Conservation (phyloP, 2,797 vertebrate genomes). For the Centropyge bicolor region DNA sequence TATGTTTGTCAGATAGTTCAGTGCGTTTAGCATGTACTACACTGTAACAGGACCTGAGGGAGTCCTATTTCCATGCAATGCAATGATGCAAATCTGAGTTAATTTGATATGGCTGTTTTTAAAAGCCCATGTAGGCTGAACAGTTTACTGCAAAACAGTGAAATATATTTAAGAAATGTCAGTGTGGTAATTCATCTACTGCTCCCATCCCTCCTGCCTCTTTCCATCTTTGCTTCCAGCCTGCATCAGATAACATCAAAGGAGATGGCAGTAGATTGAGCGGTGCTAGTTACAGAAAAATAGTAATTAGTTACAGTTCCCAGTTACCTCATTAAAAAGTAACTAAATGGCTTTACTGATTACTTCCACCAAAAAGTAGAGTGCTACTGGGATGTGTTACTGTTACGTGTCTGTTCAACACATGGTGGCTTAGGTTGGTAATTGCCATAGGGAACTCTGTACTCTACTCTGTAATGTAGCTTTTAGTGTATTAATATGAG, state of each 20-base stretch:
- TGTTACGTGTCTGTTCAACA: too few relatives aligned
- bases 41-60: constrained; percentile 4
- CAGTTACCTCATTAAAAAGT: too few relatives aligned
- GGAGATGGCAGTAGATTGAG: neutral
- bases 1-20: neutral
- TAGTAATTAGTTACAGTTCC: too few relatives aligned
- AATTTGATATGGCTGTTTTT: constrained; percentile 1
- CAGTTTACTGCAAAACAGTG: neutral
- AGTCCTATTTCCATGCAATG: constrained; percentile 1
- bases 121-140: neutral
- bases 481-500: neutral
- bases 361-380: too few relatives aligned
- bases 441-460: too few relatives aligned
- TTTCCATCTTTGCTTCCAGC: neutral
- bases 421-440: too few relatives aligned
- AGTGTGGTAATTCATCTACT: constrained; percentile 2
- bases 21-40: neutral
- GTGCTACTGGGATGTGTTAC: too few relatives aligned
- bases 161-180: constrained; percentile 2
- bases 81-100: constrained; percentile 1
- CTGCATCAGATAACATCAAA: constrained; percentile 18
- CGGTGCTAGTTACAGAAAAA: too few relatives aligned
- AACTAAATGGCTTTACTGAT: too few relatives aligned
- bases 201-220: neutral
- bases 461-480: too few relatives aligned